Percentiles rank a stretch among this genome's conserved stretches.
Conservation (phyloP, 2,888 invertebrate species). For the Eupsilia transversa region DNA sequence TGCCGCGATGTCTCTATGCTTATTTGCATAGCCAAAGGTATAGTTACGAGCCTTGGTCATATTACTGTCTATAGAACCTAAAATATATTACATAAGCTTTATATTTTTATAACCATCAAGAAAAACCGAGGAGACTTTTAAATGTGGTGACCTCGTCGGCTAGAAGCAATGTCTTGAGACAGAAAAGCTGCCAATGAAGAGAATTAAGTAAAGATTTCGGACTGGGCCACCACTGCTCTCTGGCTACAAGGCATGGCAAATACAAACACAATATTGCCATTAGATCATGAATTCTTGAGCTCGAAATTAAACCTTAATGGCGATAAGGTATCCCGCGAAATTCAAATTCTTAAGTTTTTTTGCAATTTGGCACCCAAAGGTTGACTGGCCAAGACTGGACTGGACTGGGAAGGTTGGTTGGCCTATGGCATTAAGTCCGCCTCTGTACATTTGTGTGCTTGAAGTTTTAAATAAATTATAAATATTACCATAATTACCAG, state of each 20-base stretch:
- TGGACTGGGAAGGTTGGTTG: no score
- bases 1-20: constrained; percentile 32
- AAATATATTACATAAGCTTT: not conserved
- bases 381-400: no score
- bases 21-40: constrained; percentile 37
- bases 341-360: not conserved
- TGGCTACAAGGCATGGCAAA: no score
- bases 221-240: no score
- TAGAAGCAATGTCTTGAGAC: no score
- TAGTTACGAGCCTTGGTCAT: constrained; percentile 1
- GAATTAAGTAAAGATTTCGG: no score
- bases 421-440: no score
- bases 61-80: not conserved
- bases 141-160: not conserved
- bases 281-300: not conserved
- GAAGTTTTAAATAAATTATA: no score
- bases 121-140: not conserved
- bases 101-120: not conserved
- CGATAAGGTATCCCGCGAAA: not conserved
- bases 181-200: not conserved
- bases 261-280: not conserved
- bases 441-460: no score
- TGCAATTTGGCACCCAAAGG: no score
- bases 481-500: no score
- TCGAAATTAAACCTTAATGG: no score